Conservation (phyloP, 2,888 invertebrate species). For the Oscheius sp. region DNA sequence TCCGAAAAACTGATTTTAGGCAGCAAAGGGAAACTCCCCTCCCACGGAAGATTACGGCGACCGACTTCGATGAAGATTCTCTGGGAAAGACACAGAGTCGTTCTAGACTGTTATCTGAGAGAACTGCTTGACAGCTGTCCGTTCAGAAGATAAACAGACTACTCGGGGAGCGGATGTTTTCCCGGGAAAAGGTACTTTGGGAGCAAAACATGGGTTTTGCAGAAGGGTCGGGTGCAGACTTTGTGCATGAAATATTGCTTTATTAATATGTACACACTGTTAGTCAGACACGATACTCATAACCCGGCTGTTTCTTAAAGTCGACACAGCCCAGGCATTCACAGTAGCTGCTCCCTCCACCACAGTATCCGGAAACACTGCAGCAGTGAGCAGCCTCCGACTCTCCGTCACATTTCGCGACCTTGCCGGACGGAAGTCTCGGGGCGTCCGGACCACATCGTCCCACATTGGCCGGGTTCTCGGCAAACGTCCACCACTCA, state of each 20-base stretch:
- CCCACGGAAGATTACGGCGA: too few species aligned
- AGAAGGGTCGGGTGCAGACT: too few species aligned
- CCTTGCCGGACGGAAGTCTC: conserved; percentile 55
- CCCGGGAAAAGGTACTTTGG: neutral
- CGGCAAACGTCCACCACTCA: conserved; percentile 68
- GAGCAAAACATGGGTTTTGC: too few species aligned
- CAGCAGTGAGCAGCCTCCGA: conserved; percentile 53
- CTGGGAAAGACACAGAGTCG: too few species aligned
- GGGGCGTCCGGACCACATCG: conserved; percentile 67
- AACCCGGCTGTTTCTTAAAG: conserved; percentile 52
- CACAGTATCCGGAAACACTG: conserved; percentile 62
- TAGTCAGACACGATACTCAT: conserved; percentile 39
- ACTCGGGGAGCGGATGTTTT: neutral
- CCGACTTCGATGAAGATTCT: too few species aligned
- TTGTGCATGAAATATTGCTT: neutral
- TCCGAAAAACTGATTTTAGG: too few species aligned
- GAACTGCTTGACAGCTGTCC: too few species aligned
- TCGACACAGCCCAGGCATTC: conserved; percentile 60
- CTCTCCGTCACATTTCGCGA: conserved; percentile 65
- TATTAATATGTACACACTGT: conserved; percentile 12
- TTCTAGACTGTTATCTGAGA: too few species aligned
- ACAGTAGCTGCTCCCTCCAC: conserved; percentile 61
- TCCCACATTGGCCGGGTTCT: conserved; percentile 66
- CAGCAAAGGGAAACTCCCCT: too few species aligned
- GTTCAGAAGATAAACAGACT: neutral